phyloP scores from a whole-genome alignment of 2,888 invertebrate genomes.

The Megalurothrips usitatus region DNA sequence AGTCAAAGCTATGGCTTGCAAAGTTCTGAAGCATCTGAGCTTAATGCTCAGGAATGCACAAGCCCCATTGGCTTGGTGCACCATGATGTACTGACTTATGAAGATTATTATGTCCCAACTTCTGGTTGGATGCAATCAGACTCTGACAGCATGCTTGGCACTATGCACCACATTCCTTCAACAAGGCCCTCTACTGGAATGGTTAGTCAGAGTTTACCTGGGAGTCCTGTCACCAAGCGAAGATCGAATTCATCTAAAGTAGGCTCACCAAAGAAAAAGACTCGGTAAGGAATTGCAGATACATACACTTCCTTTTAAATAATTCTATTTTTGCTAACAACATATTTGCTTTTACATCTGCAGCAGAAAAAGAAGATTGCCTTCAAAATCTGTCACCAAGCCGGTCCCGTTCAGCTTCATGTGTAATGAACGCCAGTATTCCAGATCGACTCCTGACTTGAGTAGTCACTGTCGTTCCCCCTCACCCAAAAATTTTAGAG shows the following conservation, averaged over 20 bases:
- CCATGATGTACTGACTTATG: slow-evolving; percentile 43
- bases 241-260: background rate
- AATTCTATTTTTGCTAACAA: background rate
- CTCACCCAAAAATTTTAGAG: slow-evolving; percentile 50
- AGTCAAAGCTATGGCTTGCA: background rate
- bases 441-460: background rate
- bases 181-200: background rate
- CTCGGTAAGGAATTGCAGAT: background rate
- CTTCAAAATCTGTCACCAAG: background rate
- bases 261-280: background rate
- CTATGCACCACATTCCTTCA: background rate
- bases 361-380: slow-evolving; percentile 1
- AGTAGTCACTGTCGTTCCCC: slow-evolving; percentile 3
- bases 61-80: slow-evolving; percentile 45
- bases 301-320: background rate
- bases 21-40: background rate
- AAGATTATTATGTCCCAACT: background rate
- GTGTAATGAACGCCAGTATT: background rate
- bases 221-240: background rate
- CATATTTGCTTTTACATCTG: background rate
- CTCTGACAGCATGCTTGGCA: slow-evolving; percentile 1
- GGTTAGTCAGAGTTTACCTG: background rate
- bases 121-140: slow-evolving; percentile 5
- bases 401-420: background rate
- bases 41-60: slow-evolving; percentile 37